Base-by-base conservation (phyloP, 2,113 vertebrate genomes). In the Xiphophorus maculatus region DNA sequence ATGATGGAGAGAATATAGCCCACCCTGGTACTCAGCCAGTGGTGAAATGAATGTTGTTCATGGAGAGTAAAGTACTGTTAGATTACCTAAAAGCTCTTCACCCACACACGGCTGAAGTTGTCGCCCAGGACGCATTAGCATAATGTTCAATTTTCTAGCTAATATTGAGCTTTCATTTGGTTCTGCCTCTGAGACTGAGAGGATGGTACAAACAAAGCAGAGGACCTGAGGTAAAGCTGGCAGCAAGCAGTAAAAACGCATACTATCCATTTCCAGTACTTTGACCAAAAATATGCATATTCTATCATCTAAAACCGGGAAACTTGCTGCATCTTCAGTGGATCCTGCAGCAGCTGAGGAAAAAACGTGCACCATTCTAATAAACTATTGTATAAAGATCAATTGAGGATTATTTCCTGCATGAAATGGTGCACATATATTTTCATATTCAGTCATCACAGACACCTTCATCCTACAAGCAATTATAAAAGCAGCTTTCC, bases 1-100 rank as follows among this genome's bases (percentile, higher is more conserved):
- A 91, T 87, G 88, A 90, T 88, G 89, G 89, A 91, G 89, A 82
- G 88, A 90, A 85, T 81, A 84, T 22, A 84, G 88, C 87, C 85
- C 88, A 86, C 86, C 84, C 88, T 71, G 72, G 70, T 80, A 75
- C 65, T 75, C 78, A 81, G 72, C 72, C 77, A 73, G 74, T 78
- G 83, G 79, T 82, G 68, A 87, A 84, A 87, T 87, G 67, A 68
- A 83, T 80, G 79, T 72, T 81, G 81, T 75, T 81, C 75, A 74
- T 71, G 71, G 77, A 86, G 73, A 87, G 66, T 68, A 82, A 87
- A 82, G 74, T 70, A 81, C 68, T 76, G 75, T 66, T 19, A 72
- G 81, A 80, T 87, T 76, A 87, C 85, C 78, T 30, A 64, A 80
- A 74, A 84, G 84, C 82, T 72, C 67, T 63, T 86, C 54, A 61